Percentiles rank a stretch among this genome's conserved stretches.
phyloP scores from a whole-genome alignment of 2,797 vertebrate genomes.

The Rallus crepitans region DNA sequence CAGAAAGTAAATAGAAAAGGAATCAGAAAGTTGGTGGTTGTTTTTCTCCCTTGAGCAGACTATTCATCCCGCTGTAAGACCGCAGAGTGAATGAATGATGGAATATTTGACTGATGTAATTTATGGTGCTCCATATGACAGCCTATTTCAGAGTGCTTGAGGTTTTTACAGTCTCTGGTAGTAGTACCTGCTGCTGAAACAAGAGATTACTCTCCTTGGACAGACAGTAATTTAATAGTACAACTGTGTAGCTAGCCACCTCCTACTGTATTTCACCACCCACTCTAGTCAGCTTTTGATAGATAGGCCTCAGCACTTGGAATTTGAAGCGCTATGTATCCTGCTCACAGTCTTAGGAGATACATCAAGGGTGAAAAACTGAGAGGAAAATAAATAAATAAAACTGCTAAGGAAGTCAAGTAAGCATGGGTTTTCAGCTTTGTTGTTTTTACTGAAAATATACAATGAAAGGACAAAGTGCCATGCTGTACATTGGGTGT shows the following conservation, averaged over 20 bases:
- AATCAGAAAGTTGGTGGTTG: conserved; percentile 34
- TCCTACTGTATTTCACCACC: conserved; percentile 69
- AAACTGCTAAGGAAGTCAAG: conserved; percentile 21
- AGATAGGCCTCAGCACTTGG: conserved; percentile 60
- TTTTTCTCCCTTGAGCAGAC: conserved; percentile 55
- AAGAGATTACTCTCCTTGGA: conserved; percentile 78
- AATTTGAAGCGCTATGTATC: conserved; percentile 44
- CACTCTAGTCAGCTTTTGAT: conserved; percentile 62
- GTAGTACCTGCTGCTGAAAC: conserved; percentile 79
- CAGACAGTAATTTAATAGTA: conserved; percentile 79
- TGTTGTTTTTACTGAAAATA: conserved; percentile 1
- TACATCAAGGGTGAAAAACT: conserved; percentile 44
- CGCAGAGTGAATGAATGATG: conserved; percentile 62
- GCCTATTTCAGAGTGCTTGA: conserved; percentile 73
- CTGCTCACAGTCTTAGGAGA: conserved; percentile 43
- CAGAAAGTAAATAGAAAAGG: conserved; percentile 59
- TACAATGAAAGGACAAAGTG: background rate
- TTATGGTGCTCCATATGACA: conserved; percentile 78
- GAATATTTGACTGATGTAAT: conserved; percentile 76
- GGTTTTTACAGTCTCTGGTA: conserved; percentile 75
- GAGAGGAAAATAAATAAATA: conserved; percentile 54
- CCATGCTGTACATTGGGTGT: background rate
- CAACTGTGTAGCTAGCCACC: conserved; percentile 71
- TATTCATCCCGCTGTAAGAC: conserved; percentile 56
- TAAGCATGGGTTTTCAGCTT: background rate